These are phyloP conservation scores for Neotoma lepida DNA, from an alignment of 2,113 vertebrate species.

Conservation along the genomic window DNA sequence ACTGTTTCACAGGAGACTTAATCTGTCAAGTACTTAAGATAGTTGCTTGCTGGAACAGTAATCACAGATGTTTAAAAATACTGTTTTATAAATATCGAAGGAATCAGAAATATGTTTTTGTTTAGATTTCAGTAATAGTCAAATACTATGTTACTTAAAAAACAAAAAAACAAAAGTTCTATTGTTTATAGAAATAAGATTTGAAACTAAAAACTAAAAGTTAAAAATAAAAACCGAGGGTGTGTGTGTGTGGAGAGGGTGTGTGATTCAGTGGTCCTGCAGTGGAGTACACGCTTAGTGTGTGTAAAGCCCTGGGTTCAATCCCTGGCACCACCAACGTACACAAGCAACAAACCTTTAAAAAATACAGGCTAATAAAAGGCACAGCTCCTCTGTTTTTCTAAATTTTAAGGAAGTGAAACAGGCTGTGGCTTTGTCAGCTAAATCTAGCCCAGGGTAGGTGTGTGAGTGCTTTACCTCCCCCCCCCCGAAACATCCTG, in stretches of 20 bases:
- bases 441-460: constrained; percentile 53
- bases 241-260: neutral
- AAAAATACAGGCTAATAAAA: neutral
- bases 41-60: neutral
- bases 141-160: neutral
- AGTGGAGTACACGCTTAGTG: neutral
- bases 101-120: constrained; percentile 50
- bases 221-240: neutral
- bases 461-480: constrained; percentile 37
- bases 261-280: neutral
- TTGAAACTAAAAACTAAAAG: neutral
- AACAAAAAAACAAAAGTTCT: neutral
- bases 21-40: constrained; percentile 19
- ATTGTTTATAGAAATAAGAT: constrained; percentile 38
- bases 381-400: neutral
- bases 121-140: constrained; percentile 61
- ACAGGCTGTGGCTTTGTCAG: neutral
- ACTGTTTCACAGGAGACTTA: neutral
- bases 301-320: neutral
- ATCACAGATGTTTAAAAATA: constrained; percentile 38
- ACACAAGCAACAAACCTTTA: neutral
- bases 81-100: constrained; percentile 28
- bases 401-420: constrained; percentile 15
- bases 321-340: neutral
- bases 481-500: constrained; percentile 62